Evolutionary conservation across 1,140 invertebrate species (phyloP).

Genomic region (Homalodisca vitripennis): DNA sequence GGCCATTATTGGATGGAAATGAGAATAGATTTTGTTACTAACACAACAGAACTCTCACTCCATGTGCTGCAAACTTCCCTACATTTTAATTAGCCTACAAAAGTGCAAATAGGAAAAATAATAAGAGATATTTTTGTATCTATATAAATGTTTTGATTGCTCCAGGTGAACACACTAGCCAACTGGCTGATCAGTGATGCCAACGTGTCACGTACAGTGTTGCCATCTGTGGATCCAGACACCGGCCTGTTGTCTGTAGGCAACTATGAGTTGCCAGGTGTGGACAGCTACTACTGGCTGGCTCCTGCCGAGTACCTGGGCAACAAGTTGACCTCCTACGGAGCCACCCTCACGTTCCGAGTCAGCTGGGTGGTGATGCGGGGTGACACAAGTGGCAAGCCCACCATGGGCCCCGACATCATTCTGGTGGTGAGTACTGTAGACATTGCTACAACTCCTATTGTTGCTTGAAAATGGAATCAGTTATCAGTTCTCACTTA

Average conservation of each 20-base stretch:
- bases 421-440: slow-evolving; percentile 72
- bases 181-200: slow-evolving; percentile 65
- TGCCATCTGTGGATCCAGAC: slow-evolving; percentile 54
- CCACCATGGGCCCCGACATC: slow-evolving; percentile 81
- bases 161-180: slow-evolving; percentile 57
- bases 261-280: slow-evolving; percentile 64
- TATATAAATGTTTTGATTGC: no score
- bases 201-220: slow-evolving; percentile 51
- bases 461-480: no score
- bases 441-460: no score
- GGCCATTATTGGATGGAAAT: no score
- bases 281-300: slow-evolving; percentile 85
- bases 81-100: no score
- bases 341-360: slow-evolving; percentile 72
- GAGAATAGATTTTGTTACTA: no score
- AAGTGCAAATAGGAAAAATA: no score
- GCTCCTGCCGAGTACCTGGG: slow-evolving; percentile 74
- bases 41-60: no score
- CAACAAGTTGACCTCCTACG: slow-evolving; percentile 80
- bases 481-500: no score
- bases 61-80: no score
- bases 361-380: slow-evolving; percentile 83
- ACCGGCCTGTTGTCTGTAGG: slow-evolving; percentile 58
- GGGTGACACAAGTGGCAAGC: slow-evolving; percentile 83
- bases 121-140: no score